Conservation (phyloP, 2,797 vertebrate genomes). For the Xiphorhynchus erythropygius region DNA sequence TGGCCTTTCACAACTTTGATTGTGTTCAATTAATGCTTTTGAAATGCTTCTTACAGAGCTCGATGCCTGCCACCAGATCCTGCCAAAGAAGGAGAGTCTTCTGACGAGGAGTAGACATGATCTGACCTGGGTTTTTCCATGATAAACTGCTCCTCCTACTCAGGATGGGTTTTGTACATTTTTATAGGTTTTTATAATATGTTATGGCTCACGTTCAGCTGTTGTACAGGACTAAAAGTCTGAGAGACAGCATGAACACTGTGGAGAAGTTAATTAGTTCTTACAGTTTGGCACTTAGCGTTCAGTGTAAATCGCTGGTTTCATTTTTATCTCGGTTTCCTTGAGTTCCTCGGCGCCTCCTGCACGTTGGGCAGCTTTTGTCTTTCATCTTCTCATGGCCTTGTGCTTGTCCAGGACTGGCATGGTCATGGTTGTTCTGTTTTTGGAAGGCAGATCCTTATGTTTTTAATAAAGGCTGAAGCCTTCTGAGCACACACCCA, state of each 20-base stretch:
- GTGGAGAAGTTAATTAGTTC: neutral
- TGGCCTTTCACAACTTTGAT: neutral
- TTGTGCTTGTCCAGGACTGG: neutral
- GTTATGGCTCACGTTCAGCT: neutral
- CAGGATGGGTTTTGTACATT: neutral
- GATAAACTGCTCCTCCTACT: neutral
- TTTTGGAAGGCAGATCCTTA: constrained; percentile 8
- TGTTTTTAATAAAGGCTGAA: neutral
- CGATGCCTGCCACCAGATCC: constrained; percentile 48
- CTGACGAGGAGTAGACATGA: neutral
- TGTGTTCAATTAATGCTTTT: neutral
- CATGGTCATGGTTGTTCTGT: neutral
- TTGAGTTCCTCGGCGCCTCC: neutral
- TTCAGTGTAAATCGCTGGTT: neutral
- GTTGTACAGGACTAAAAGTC: neutral
- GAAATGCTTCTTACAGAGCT: constrained; percentile 41
- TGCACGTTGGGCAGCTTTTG: neutral
- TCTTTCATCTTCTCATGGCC: neutral
- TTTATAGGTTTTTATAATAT: neutral
- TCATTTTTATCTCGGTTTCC: constrained; percentile 7
- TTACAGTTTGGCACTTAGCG: neutral
- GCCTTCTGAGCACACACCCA: neutral
- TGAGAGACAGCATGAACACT: neutral
- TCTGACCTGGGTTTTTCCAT: neutral
- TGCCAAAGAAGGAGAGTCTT: constrained; percentile 9